Evolutionary conservation across 2,888 invertebrate species (phyloP).

Genomic region (Caenorhabditis japonica): DNA sequence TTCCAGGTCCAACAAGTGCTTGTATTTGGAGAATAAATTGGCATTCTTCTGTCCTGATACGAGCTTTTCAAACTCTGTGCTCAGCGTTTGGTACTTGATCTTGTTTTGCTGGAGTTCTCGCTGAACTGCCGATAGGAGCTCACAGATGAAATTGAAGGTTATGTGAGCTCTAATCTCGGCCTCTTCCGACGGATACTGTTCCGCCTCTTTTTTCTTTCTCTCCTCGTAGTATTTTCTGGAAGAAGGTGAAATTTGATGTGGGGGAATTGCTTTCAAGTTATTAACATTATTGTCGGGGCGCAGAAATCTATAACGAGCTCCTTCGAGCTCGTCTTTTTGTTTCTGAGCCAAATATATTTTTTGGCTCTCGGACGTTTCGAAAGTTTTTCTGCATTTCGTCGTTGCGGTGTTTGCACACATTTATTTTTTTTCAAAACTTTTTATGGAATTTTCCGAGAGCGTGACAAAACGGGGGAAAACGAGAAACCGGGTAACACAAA

Average conservation of each 20-base stretch:
- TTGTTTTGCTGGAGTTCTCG: not conserved
- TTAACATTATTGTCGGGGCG: too few relatives aligned
- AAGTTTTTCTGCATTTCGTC: too few relatives aligned
- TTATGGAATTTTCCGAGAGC: too few relatives aligned
- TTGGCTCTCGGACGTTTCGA: too few relatives aligned
- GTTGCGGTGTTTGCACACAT: too few relatives aligned
- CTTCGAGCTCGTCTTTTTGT: too few relatives aligned
- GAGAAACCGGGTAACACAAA: too few relatives aligned
- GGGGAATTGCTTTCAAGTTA: too few relatives aligned
- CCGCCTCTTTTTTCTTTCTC: conserved; percentile 7
- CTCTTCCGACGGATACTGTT: conserved; percentile 2
- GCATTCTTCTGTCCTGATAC: not conserved
- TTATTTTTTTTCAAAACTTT: too few relatives aligned
- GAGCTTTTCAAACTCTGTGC: conserved; percentile 3
- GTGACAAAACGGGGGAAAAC: too few relatives aligned
- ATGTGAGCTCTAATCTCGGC: conserved; percentile 11
- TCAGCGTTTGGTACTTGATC: not conserved
- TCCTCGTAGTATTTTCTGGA: not conserved
- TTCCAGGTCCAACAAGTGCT: not conserved
- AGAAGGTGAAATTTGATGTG: not conserved
- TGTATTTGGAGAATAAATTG: not conserved
- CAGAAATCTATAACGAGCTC: too few relatives aligned
- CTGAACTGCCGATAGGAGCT: conserved; percentile 1
- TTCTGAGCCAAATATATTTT: too few relatives aligned
- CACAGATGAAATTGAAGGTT: conserved; percentile 27